phyloP scores from a whole-genome alignment of 37 sponge, comb jelly and placozoan species.

The Theonella swinhoei region DNA sequence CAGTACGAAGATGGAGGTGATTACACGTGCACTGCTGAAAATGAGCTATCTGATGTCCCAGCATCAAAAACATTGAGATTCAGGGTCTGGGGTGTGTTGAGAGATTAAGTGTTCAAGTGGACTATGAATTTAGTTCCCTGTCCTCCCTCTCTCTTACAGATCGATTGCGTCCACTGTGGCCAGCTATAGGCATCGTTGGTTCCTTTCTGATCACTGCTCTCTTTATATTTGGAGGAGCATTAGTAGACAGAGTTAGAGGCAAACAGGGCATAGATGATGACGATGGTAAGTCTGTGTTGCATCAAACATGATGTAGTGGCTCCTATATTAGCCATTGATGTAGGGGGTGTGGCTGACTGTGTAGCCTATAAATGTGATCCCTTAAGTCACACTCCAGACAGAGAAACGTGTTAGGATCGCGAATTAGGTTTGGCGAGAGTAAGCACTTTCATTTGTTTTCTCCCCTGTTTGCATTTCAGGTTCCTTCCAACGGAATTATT shows the following conservation, averaged over 20 bases:
- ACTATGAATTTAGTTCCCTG: neutral
- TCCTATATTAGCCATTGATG: neutral
- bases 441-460: no score
- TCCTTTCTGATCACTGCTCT: constrained; percentile 18
- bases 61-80: neutral
- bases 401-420: no score
- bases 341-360: neutral
- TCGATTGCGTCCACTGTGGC: constrained; percentile 59
- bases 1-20: constrained; percentile 5
- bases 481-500: no score
- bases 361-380: no score
- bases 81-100: neutral
- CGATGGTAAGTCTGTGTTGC: neutral
- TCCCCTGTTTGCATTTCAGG: no score
- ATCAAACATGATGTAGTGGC: neutral
- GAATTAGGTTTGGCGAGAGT: no score
- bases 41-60: neutral
- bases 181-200: constrained; percentile 44
- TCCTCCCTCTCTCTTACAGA: constrained; percentile 9
- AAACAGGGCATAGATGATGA: neutral
- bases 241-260: constrained; percentile 24
- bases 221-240: constrained; percentile 29
- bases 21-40: neutral
- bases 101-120: neutral
- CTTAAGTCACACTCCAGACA: no score